Evolutionary conservation across 2,113 vertebrate species (phyloP), one percentile per base, ranked within the genome.

Genomic region (Sphaerodactylus townsendi): DNA sequence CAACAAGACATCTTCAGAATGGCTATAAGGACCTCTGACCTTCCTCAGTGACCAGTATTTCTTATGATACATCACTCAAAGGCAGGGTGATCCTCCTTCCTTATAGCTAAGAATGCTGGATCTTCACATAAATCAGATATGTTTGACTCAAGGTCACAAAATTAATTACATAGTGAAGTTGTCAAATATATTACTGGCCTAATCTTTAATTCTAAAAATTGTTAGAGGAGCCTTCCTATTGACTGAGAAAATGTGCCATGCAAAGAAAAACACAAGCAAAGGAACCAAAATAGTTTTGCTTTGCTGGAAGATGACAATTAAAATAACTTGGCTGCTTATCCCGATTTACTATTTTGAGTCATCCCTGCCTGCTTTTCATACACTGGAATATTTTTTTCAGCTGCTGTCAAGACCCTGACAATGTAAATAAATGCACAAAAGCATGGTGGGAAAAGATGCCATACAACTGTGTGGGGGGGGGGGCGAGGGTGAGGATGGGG

Each of bases 401-500:
- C 84, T 85, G 79, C 87, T 91, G 3, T 59, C 90, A 87, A 71
- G 64, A 48, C 14, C 7, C 75, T 81, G 86, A 85, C 89, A 90
- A 77, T 86, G 64, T 94, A 93, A 93, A 93, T 90, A 93, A n/a
- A 70, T 59, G 50, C 6, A 46, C 84, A 88, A 87, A 79, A 87
- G 76, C 89, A 88, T 37, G 76, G 85, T 86, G 66, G 46, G 56
- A 62, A 72, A 77, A 66, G 78, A 88, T 69, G 88, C 33, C 85
- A 87, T 91, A 91, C 79, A 84, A n/a, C n/a, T 90, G 48, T 1
- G 50, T 62, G 75, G 35, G 66, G 50, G 70, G 75, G 35, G 66
- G 78, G n/a, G n/a, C n/a, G n/a, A n/a, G n/a, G n/a, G n/a, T n/a
- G n/a, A n/a, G 66, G 66, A n/a, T 71, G 66, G 28, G 76, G 39